Evolutionary conservation across 2,797 vertebrate genomes (phyloP), one percentile per base, ranked within the genome.

Genomic region (Poeciliopsis presidionis): DNA sequence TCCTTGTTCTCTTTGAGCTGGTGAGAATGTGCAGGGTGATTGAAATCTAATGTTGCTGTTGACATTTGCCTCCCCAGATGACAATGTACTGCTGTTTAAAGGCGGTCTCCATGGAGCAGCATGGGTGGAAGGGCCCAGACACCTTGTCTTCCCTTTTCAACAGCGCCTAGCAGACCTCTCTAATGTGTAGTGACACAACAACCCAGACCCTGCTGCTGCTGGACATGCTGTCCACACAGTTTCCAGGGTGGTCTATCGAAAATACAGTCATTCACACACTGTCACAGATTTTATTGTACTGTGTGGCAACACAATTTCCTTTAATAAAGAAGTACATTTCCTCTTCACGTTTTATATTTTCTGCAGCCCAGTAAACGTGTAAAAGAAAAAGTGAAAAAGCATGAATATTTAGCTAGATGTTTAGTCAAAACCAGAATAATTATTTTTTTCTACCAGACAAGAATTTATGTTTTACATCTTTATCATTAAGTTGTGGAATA

Each of bases 51-150:
- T 89, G 90, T 89, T 90, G 90, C 87, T 89, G 92, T 91, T 93
- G 94, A 94, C 93, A 93, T 93, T 91, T 93, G 93, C 90, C 92
- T 90, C 91, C 87, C 90, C 92, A 93, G 94, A 92, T 94, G 92
- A 94, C 92, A 89, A 84, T 84, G 85, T 83, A 87, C 84, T 88
- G 81, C 90, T 89, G 84, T 90, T 93, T 93, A 89, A 95, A 95
- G 94, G 93, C 91, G 90, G 90, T 90, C 92, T 92, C 88, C 18
- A 85, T 79, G 77, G 87, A 91, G 53, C 82, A 84, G 84, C 79
- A 81, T 25, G 83, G 86, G 86, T 89, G 86, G 92, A 88, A 84
- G 41, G 90, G 91, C 89, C 90, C 89, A 88, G 90, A 93, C 90
- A 93, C 91, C 90, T 94, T 92, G 91, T 91, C 92, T 86, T 86